These are phyloP conservation scores for Rhopalosiphum maidis DNA, from an alignment of 1,140 invertebrate species.

Conservation along the genomic window DNA sequence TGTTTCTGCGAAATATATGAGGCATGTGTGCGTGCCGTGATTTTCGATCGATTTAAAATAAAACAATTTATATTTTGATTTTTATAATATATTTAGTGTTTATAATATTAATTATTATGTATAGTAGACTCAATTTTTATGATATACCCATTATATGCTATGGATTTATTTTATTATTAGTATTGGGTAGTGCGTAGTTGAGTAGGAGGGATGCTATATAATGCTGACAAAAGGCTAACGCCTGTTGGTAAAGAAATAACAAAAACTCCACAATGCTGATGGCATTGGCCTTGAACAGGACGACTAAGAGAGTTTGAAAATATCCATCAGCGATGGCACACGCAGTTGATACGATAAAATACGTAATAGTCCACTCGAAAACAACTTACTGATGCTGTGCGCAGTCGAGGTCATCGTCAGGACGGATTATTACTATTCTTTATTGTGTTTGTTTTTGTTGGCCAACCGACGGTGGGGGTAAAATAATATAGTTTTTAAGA, in stretches of 20 bases:
- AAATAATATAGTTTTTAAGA: background rate
- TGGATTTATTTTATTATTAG: background rate
- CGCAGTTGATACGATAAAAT: background rate
- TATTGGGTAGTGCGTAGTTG: background rate
- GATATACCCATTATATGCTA: background rate
- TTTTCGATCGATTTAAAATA: background rate
- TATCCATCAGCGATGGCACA: background rate
- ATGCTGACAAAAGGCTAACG: background rate
- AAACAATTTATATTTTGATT: background rate
- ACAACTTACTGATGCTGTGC: background rate
- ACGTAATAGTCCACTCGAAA: conserved; percentile 23
- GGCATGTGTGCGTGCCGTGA: background rate
- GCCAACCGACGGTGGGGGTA: background rate
- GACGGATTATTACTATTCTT: conserved; percentile 3
- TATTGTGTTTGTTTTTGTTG: conserved; percentile 29
- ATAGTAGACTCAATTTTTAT: background rate
- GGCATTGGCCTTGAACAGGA: conserved; percentile 37
- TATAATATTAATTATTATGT: background rate
- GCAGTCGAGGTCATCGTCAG: background rate
- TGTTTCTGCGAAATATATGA: background rate
- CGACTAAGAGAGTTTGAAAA: conserved; percentile 11
- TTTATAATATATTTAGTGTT: background rate
- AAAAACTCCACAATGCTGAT: background rate
- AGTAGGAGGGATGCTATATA: background rate
- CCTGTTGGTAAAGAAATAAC: background rate